These are phyloP conservation scores for Loripinus fragilis DNA, from an alignment of 2,888 invertebrate species.

Conservation along the genomic window DNA sequence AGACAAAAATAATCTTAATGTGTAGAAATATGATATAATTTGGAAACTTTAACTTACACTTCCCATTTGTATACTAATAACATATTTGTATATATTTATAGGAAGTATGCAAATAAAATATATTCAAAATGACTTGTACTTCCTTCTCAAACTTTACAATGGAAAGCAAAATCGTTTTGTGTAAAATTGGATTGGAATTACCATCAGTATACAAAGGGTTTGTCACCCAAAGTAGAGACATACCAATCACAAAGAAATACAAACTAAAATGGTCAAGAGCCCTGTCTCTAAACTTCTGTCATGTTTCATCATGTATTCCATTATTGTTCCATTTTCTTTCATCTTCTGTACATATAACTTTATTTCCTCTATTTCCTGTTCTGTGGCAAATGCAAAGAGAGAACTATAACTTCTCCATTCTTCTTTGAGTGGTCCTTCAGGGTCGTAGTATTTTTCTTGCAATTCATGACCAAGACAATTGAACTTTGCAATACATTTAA, in stretches of 20 bases:
- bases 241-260: not conserved
- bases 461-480: slow-evolving; percentile 9
- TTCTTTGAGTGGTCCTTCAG: slow-evolving; percentile 27
- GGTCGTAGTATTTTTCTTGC: not conserved
- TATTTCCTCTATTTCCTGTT: slow-evolving; percentile 22
- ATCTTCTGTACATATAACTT: not conserved
- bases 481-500: slow-evolving; percentile 16
- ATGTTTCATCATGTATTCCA: slow-evolving; percentile 23
- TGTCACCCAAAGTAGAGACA: too few relatives aligned
- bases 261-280: slow-evolving; percentile 11
- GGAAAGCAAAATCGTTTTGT: too few relatives aligned
- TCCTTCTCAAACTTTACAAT: too few relatives aligned
- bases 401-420: slow-evolving; percentile 19
- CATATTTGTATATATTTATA: too few relatives aligned
- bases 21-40: too few relatives aligned
- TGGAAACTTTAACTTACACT: too few relatives aligned
- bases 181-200: too few relatives aligned
- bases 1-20: too few relatives aligned
- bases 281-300: slow-evolving; percentile 2
- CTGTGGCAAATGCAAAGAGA: slow-evolving; percentile 22
- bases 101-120: too few relatives aligned
- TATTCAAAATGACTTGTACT: too few relatives aligned
- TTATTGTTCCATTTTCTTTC: slow-evolving; percentile 28
- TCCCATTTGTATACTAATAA: too few relatives aligned
- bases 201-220: too few relatives aligned